These are phyloP conservation scores for Tipula confusa DNA, from an alignment of 2,888 invertebrate genomes.

Conservation along the genomic window DNA sequence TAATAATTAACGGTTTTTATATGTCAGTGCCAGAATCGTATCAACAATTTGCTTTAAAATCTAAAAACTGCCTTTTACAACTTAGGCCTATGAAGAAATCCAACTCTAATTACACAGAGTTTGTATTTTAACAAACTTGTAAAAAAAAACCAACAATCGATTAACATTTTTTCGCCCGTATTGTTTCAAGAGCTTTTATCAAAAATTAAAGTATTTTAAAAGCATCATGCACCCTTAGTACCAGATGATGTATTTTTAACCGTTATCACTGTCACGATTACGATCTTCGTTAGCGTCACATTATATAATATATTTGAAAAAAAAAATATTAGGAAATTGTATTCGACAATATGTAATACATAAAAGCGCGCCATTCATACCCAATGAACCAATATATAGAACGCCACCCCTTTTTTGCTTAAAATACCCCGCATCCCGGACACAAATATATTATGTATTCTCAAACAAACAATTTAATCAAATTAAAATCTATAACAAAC, in stretches of 20 bases:
- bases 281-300: neutral
- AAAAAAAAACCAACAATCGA: too few relatives aligned
- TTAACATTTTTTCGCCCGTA: too few relatives aligned
- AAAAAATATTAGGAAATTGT: too few relatives aligned
- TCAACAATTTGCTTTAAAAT: too few relatives aligned
- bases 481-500: conserved; percentile 25
- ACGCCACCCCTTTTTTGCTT: neutral
- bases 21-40: too few relatives aligned
- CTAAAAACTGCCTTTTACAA: too few relatives aligned
- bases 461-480: conserved; percentile 16
- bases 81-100: too few relatives aligned
- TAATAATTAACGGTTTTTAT: too few relatives aligned
- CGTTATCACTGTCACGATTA: neutral
- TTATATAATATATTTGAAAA: neutral
- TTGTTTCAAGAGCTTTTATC: neutral
- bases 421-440: neutral
- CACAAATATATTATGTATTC: neutral
- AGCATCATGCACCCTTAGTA: neutral
- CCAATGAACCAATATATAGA: neutral
- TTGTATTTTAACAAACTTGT: too few relatives aligned
- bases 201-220: neutral
- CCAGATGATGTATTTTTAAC: neutral
- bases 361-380: neutral
- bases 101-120: too few relatives aligned
- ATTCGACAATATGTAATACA: neutral